Evolutionary conservation across 2,797 vertebrate genomes (phyloP).

Genomic region (Carapus acus): DNA sequence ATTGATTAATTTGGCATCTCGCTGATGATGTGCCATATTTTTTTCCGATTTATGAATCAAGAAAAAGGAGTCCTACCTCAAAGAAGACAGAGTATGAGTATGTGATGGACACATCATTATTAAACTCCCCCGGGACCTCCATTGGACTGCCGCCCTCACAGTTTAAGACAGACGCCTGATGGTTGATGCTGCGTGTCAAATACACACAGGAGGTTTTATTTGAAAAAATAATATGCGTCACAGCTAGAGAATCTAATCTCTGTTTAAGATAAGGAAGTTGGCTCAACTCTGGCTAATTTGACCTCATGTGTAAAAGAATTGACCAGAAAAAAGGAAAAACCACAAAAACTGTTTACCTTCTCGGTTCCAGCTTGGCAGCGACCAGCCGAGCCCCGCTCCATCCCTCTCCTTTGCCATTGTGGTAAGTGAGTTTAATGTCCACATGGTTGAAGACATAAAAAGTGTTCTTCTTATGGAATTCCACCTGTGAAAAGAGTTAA

Average conservation of each 20-base stretch:
- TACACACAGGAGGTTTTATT: too few relatives aligned
- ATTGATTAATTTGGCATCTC: neutral
- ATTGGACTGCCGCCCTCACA: conserved; percentile 75
- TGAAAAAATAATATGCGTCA: too few relatives aligned
- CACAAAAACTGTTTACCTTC: too few relatives aligned
- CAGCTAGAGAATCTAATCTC: too few relatives aligned
- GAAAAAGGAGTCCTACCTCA: conserved; percentile 67
- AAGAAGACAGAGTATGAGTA: conserved; percentile 86
- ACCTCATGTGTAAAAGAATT: too few relatives aligned
- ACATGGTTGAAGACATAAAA: conserved; percentile 91
- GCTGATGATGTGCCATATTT: neutral
- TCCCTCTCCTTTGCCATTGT: conserved; percentile 73
- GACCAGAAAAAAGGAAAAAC: too few relatives aligned
- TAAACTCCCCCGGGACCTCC: conserved; percentile 77
- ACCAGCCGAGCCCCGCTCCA: conserved; percentile 80
- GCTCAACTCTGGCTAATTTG: too few relatives aligned
- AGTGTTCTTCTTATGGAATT: conserved; percentile 85
- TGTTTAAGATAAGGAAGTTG: too few relatives aligned
- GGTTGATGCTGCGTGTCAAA: conserved; percentile 73
- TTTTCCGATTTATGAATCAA: neutral
- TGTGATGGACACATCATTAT: conserved; percentile 68
- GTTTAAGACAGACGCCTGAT: conserved; percentile 55
- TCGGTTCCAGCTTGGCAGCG: conserved; percentile 80
- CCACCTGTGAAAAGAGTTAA: conserved; percentile 62
- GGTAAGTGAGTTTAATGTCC: conserved; percentile 86